Conservation (phyloP, 2,113 vertebrate species). For the Galeopterus variegatus region DNA sequence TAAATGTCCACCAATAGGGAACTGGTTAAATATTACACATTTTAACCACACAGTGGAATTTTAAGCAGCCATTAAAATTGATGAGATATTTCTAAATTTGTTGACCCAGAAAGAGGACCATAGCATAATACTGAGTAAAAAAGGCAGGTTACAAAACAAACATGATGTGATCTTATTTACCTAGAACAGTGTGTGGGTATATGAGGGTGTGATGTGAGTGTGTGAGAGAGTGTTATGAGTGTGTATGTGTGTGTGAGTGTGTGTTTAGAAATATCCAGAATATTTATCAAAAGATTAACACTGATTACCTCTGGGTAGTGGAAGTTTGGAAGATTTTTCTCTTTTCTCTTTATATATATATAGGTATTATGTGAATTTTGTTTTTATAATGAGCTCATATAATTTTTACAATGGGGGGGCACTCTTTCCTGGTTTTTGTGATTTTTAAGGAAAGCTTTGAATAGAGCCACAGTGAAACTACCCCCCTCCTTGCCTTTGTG, state of each 20-base stretch:
- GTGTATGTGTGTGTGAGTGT: neutral
- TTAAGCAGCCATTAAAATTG: conserved; percentile 83
- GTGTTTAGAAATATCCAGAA: conserved; percentile 45
- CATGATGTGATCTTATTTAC: conserved; percentile 34
- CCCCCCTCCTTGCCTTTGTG: neutral
- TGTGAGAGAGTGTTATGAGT: neutral
- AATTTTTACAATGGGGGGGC: neutral
- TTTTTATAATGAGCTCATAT: neutral
- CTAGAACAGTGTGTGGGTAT: neutral
- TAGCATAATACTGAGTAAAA: conserved; percentile 44
- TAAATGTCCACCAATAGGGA: conserved; percentile 68
- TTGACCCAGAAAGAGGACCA: conserved; percentile 82
- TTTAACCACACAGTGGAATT: conserved; percentile 73
- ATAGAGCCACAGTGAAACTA: neutral
- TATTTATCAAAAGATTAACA: conserved; percentile 22
- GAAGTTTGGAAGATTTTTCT: conserved; percentile 18
- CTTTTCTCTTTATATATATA: neutral
- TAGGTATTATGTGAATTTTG: neutral
- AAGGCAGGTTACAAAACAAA: conserved; percentile 68
- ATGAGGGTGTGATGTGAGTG: neutral
- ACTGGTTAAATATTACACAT: conserved; percentile 56
- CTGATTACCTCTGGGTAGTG: neutral
- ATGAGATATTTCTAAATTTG: conserved; percentile 82
- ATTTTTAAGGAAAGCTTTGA: conserved; percentile 68
- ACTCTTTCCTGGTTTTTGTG: neutral